Conservation (phyloP, 1,140 invertebrate species). For the Rhyzopertha dominica region DNA sequence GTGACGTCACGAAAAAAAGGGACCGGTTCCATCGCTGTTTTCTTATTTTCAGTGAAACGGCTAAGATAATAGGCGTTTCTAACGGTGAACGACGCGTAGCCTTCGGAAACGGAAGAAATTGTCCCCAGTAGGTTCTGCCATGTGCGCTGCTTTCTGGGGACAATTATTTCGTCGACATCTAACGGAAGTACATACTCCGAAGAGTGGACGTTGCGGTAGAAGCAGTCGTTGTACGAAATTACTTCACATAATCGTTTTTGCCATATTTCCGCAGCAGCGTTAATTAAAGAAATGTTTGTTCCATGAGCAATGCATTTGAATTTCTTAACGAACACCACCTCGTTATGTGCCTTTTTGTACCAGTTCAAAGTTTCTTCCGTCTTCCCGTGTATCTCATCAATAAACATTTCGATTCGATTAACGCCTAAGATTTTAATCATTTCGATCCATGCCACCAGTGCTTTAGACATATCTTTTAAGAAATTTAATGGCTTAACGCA, state of each 20-base stretch:
- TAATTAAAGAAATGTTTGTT: too few species aligned
- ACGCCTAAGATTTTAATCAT: constrained; percentile 61
- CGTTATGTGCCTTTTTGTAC: too few species aligned
- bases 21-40: constrained; percentile 36
- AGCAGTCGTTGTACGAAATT: constrained; percentile 69
- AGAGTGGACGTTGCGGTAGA: constrained; percentile 61
- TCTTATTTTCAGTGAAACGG: constrained; percentile 34
- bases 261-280: too few species aligned
- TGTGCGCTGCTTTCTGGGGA: constrained; percentile 54
- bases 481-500: constrained; percentile 70
- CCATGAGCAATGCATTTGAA: too few species aligned
- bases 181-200: constrained; percentile 62
- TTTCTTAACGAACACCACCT: too few species aligned
- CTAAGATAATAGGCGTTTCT: constrained; percentile 57
- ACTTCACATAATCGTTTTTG: constrained; percentile 66
- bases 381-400: constrained; percentile 53
- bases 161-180: constrained; percentile 66
- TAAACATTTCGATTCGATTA: constrained; percentile 59
- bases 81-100: constrained; percentile 58
- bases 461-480: constrained; percentile 54
- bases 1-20: constrained; percentile 29
- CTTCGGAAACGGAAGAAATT: constrained; percentile 43
- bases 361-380: constrained; percentile 51
- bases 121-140: constrained; percentile 52
- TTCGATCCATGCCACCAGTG: constrained; percentile 65